Evolutionary conservation across 2,888 invertebrate genomes (phyloP), one percentile per base, ranked within the genome.

Genomic region (Nineta flava): DNA sequence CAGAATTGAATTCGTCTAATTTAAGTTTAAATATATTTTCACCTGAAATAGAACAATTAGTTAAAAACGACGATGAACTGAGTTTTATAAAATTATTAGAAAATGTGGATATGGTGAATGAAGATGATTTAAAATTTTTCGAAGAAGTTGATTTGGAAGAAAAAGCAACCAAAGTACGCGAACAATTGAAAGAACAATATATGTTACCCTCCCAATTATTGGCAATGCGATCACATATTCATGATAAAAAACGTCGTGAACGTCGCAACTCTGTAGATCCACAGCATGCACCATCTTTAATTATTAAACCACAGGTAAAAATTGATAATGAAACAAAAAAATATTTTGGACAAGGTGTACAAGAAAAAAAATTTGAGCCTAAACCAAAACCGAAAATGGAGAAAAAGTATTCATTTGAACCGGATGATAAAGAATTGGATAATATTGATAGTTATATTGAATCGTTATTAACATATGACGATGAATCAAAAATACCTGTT

Each of bases 391-490:
- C 38, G 7, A 34, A 46, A 17, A 4, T 47, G 6, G 38, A 43
- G 40, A 43, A 46, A 49, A 50, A 45, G 45, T 68, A 67, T 54
- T 67, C 65, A 60, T 68, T 68, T 55, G 68, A 68, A 52, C 64
- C 66, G 3, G 59, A 63, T 56, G 67, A 67, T 47, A 60, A 59
- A 15, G 66, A 67, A 57, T 50, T 64, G 19, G 61, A 65, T 41
- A 59, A 63, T 43, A 57, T 65, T 41, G 67, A 68, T 53, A 56
- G 62, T 57, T 68, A 68, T 48, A 67, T 68, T 35, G 68, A 68
- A 55, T 57, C 64, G 54, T 57, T 68, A 9, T 47, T 68, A 19
- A 61, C 62, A 17, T 64, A 65, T 47, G 64, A 68, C 55, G 62
- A 65, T 19, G 65, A 68, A 53, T 52, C 67, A 9, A 58, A 63